These are phyloP conservation scores for Unio pictorum DNA, from an alignment of 2,888 invertebrate genomes.

Conservation along the genomic window DNA sequence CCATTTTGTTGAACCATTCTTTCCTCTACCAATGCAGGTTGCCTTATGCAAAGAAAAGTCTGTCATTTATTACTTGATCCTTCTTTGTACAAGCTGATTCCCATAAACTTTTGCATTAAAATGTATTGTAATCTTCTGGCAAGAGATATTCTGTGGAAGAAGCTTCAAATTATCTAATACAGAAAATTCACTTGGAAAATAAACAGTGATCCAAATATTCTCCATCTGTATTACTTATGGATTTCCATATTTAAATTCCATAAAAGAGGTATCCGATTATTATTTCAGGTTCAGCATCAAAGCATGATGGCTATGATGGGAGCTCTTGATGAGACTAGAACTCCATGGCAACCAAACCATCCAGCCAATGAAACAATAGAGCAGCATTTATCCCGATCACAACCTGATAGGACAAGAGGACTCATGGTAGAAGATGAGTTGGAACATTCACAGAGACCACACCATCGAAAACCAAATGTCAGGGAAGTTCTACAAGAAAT, in stretches of 20 bases:
- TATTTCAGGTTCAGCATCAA: conserved; percentile 60
- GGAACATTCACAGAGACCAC: conserved; percentile 5
- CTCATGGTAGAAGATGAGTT: neutral
- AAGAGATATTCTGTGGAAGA: neutral
- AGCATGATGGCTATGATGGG: conserved; percentile 67
- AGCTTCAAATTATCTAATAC: neutral
- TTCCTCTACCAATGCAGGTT: no score
- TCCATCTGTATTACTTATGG: neutral
- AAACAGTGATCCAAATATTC: neutral
- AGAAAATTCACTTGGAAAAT: neutral
- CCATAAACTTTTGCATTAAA: no score
- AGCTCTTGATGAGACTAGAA: conserved; percentile 45
- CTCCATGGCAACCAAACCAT: conserved; percentile 9
- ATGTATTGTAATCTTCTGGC: no score
- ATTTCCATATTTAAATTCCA: neutral
- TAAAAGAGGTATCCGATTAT: neutral
- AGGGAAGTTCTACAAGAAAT: conserved; percentile 49
- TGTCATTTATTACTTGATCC: no score
- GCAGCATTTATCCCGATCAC: conserved; percentile 6
- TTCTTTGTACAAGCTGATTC: no score
- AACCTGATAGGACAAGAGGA: conserved; percentile 7
- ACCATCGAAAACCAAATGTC: conserved; percentile 21
- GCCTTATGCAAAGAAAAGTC: no score
- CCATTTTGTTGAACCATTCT: neutral
- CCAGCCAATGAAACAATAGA: conserved; percentile 15